Percentiles rank a stretch among this genome's conserved stretches.
These are phyloP conservation scores for Zaprionus kolodkinae DNA, from an alignment of 1,140 invertebrate genomes.

Conservation along the genomic window DNA sequence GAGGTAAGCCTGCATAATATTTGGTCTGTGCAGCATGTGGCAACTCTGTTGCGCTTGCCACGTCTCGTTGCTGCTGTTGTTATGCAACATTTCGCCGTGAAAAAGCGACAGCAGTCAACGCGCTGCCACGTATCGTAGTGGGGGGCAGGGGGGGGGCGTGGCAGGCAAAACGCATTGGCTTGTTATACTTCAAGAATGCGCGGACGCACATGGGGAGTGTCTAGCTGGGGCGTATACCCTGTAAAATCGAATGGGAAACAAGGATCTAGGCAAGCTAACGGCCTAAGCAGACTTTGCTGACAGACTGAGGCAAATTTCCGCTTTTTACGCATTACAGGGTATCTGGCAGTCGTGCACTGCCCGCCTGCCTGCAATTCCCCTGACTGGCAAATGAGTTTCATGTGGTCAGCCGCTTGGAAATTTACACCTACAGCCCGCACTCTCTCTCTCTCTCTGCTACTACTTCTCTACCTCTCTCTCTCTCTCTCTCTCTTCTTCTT, in stretches of 20 bases:
- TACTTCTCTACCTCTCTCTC: neutral
- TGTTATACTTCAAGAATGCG: constrained; percentile 35
- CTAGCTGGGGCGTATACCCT: neutral
- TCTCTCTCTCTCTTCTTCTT: neutral
- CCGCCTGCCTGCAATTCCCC: constrained; percentile 47
- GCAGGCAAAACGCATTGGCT: constrained; percentile 28
- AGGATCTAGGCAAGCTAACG: neutral
- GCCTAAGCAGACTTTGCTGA: no score
- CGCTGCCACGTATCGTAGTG: constrained; percentile 3
- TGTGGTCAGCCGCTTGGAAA: constrained; percentile 70
- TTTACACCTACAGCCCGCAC: constrained; percentile 30
- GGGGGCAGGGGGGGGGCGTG: neutral
- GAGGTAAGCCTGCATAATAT: constrained; percentile 63
- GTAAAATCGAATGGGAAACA: neutral
- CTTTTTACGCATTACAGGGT: constrained; percentile 8
- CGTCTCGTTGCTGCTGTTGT: constrained; percentile 23
- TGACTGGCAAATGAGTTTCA: constrained; percentile 72
- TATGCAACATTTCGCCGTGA: constrained; percentile 20
- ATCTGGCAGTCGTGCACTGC: constrained; percentile 13
- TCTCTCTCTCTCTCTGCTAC: neutral
- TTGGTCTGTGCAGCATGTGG: constrained; percentile 29
- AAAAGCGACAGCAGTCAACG: constrained; percentile 1
- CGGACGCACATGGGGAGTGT: neutral
- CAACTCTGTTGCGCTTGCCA: constrained; percentile 31
- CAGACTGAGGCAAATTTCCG: neutral